phyloP scores from a whole-genome alignment of 2,113 vertebrate species.

The Dendropsophus ebraccatus region DNA sequence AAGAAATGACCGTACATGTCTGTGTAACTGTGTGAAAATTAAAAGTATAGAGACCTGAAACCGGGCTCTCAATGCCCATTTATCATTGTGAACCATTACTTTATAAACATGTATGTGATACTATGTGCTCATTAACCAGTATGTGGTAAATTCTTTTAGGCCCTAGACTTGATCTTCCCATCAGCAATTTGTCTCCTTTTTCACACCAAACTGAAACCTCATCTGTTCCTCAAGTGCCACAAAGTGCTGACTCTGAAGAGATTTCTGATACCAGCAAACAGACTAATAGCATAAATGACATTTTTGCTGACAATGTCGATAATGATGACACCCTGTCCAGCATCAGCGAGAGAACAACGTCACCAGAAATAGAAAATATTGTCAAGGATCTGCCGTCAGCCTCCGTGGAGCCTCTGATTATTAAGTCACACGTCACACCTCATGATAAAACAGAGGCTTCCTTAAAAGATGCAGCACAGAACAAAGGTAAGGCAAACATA shows the following conservation, averaged over 20 bases:
- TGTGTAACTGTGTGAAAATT: too few species aligned
- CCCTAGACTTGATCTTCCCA: slow-evolving; percentile 59
- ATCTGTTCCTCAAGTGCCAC: slow-evolving; percentile 50
- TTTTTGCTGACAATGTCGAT: slow-evolving; percentile 53
- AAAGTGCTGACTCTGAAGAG: slow-evolving; percentile 56
- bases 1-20: too few species aligned
- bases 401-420: slow-evolving; percentile 21
- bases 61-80: neutral
- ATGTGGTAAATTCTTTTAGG: slow-evolving; percentile 58
- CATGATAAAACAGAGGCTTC: slow-evolving; percentile 16
- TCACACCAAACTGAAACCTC: slow-evolving; percentile 61
- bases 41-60: neutral
- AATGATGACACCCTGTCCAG: slow-evolving; percentile 65
- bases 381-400: slow-evolving; percentile 39
- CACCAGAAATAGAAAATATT: slow-evolving; percentile 53
- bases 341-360: slow-evolving; percentile 57
- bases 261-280: slow-evolving; percentile 63
- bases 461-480: neutral
- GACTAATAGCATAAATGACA: slow-evolving; percentile 60
- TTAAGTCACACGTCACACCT: slow-evolving; percentile 9
- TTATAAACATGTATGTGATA: neutral
- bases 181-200: slow-evolving; percentile 63
- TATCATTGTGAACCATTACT: neutral
- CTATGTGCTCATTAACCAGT: slow-evolving; percentile 16
- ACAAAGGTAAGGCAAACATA: neutral